Evolutionary conservation across 2,888 invertebrate species (phyloP).

Genomic region (Aphrophora alni): DNA sequence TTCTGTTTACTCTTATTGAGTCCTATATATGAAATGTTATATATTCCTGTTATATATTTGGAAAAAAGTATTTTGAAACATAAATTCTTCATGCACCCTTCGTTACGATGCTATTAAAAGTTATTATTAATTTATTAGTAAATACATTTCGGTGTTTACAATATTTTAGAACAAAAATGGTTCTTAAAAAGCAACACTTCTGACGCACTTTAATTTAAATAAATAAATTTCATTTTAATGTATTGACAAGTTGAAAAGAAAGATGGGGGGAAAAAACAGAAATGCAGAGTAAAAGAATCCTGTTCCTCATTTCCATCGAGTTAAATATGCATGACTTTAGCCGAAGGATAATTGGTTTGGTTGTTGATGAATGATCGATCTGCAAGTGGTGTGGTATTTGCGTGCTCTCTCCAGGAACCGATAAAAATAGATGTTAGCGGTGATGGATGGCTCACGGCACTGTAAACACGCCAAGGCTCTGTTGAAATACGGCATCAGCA

Average conservation of each 20-base stretch:
- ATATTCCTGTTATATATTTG: too few species aligned
- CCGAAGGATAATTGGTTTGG: neutral
- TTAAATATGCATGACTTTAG: conserved; percentile 5
- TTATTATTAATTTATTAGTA: too few species aligned
- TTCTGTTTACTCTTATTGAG: too few species aligned
- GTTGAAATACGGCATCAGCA: neutral
- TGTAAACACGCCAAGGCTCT: neutral
- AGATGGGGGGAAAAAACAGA: neutral
- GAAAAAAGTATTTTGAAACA: too few species aligned
- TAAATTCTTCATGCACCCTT: too few species aligned
- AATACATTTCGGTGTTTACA: too few species aligned
- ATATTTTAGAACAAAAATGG: too few species aligned
- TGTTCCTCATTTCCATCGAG: neutral
- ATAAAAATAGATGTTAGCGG: conserved; percentile 9
- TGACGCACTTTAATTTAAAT: too few species aligned
- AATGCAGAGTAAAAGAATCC: neutral
- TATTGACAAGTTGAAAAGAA: neutral
- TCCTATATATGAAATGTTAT: too few species aligned
- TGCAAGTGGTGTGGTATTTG: neutral
- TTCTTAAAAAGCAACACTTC: too few species aligned
- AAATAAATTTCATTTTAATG: too few species aligned
- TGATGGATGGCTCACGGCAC: neutral
- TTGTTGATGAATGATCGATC: neutral
- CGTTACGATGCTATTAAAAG: too few species aligned
- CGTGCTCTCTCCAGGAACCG: conserved; percentile 7